Conservation (phyloP, 2,113 vertebrate genomes). For the Poecilia latipinna region DNA sequence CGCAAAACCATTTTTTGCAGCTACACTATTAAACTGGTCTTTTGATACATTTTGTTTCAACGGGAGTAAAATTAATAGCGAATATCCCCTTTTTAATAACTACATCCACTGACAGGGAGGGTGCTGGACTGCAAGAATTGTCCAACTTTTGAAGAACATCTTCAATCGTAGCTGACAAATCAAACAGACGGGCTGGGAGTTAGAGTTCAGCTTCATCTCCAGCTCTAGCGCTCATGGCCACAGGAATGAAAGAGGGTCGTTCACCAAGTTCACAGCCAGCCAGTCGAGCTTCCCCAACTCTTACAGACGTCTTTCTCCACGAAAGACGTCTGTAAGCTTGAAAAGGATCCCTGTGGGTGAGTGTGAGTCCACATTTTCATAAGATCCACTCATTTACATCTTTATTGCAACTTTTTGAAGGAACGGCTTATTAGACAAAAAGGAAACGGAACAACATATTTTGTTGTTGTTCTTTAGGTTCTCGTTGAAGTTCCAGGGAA, state of each 20-base stretch:
- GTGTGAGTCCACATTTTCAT: constrained; percentile 41
- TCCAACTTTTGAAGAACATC: constrained; percentile 43
- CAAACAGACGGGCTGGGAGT: not conserved
- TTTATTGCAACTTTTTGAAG: constrained; percentile 10
- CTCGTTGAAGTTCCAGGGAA: not conserved
- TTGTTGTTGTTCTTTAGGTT: not conserved
- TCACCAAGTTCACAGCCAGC: constrained; percentile 31
- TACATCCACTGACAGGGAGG: not conserved
- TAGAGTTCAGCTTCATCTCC: constrained; percentile 11
- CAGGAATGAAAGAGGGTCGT: constrained; percentile 36
- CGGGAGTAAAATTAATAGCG: not conserved
- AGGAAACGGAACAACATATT: not conserved
- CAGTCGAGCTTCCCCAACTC: constrained; percentile 17
- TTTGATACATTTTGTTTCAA: not conserved
- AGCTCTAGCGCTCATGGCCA: not conserved
- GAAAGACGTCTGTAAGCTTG: not conserved
- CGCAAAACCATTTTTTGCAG: too few relatives aligned
- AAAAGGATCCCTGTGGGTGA: constrained; percentile 25
- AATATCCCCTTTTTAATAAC: not conserved
- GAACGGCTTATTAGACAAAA: not conserved
- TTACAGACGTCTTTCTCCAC: not conserved
- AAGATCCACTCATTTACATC: constrained; percentile 22
- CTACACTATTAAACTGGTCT: too few relatives aligned
- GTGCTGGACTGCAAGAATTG: constrained; percentile 16
- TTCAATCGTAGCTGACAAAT: constrained; percentile 1